Percentiles rank a stretch among this genome's conserved stretches.
Conservation (phyloP, 2,113 vertebrate species). For the Delphinus delphis region DNA sequence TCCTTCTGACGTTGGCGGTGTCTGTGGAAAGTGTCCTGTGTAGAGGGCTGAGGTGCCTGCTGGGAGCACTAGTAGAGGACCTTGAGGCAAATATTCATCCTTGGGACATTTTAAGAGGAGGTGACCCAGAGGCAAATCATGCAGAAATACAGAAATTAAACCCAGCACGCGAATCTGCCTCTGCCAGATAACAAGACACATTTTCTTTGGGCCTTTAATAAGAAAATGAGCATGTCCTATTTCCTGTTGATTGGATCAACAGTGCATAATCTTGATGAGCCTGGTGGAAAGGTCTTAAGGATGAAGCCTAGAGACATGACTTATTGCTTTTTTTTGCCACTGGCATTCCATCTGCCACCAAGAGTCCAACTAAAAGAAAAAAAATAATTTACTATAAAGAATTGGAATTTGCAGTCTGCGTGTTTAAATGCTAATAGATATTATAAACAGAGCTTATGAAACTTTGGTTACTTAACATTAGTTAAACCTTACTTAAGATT, state of each 20-base stretch:
- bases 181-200: not conserved
- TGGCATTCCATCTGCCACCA: not conserved
- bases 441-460: not conserved
- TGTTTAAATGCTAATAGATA: not conserved
- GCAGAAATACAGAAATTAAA: constrained; percentile 1
- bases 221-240: not conserved
- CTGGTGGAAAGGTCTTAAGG: not conserved
- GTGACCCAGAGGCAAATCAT: constrained; percentile 21
- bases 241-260: not conserved
- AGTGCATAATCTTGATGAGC: not conserved
- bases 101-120: constrained; percentile 24
- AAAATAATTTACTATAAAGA: not conserved
- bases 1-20: constrained; percentile 18
- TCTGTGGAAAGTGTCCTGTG: not conserved
- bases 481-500: not conserved
- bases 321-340: not conserved
- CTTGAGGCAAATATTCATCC: constrained; percentile 46
- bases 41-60: not conserved
- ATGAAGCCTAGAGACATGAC: not conserved
- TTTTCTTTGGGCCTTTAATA: not conserved
- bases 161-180: not conserved
- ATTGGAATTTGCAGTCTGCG: not conserved
- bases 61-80: not conserved
- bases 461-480: not conserved
- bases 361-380: not conserved